A percentile compares a stretch with the other conserved stretches of the same genome.
Conservation (phyloP, 2,888 invertebrate species). For the Pachycephus smyrnensis region DNA sequence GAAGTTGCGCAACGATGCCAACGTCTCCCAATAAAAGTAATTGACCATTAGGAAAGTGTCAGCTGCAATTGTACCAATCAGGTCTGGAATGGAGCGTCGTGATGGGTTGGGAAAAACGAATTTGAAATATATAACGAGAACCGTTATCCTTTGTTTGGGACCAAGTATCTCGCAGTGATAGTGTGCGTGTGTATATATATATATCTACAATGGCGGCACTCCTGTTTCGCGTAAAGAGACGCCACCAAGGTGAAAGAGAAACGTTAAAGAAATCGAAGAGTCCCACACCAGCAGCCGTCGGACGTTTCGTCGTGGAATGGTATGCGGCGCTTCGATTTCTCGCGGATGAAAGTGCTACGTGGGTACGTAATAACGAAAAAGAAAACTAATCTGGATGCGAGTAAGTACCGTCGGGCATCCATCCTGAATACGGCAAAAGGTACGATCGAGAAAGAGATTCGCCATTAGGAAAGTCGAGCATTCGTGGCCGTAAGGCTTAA, state of each 20-base stretch:
- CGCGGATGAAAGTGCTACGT: background rate
- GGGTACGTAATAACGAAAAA: background rate
- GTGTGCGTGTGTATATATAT: no score
- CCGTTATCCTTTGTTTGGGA: no score
- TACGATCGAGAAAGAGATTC: background rate
- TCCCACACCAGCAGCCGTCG: background rate
- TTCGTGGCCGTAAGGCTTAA: no score
- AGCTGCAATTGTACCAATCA: no score
- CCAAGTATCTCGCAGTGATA: no score
- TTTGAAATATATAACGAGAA: no score
- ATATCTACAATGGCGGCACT: no score
- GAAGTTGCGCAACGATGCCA: no score
- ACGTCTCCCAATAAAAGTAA: no score
- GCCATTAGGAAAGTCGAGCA: background rate
- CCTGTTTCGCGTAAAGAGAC: background rate
- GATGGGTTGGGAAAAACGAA: no score
- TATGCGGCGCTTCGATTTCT: constrained; percentile 8
- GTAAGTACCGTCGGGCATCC: background rate
- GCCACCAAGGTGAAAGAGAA: background rate
- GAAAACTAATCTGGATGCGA: constrained; percentile 7
- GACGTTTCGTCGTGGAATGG: background rate
- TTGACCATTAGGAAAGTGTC: no score
- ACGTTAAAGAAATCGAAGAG: background rate
- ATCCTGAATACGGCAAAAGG: background rate
- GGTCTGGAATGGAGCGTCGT: no score